These are phyloP conservation scores for Lordiphosa stackelbergi DNA, from an alignment of 1,140 invertebrate species.

Conservation along the genomic window DNA sequence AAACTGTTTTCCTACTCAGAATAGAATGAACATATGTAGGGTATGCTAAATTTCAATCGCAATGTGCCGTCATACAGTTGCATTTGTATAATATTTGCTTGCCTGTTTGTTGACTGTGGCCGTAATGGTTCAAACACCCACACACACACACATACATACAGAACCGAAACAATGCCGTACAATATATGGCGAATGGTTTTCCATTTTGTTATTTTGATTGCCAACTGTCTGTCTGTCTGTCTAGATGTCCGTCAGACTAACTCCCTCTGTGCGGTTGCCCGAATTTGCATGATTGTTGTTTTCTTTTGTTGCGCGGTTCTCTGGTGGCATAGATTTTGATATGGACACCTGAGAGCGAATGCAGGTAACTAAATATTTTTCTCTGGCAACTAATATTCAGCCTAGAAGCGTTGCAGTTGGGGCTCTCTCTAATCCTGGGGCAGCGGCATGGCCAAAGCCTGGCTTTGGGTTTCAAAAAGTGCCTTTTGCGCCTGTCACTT, in stretches of 20 bases:
- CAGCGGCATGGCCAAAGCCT: conserved; percentile 27
- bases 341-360: conserved; percentile 10
- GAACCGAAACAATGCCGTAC: conserved; percentile 34
- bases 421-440: conserved; percentile 28
- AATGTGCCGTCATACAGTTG: background rate
- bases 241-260: no score
- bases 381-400: conserved; percentile 1
- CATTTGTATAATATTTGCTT: conserved; percentile 12
- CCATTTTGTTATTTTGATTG: conserved; percentile 62
- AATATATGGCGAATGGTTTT: conserved; percentile 42
- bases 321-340: conserved; percentile 13
- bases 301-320: conserved; percentile 1
- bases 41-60: no score
- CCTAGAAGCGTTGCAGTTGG: background rate
- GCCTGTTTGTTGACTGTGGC: conserved; percentile 15
- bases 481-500: conserved; percentile 48
- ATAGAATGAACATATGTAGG: no score
- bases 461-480: conserved; percentile 45
- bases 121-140: conserved; percentile 26
- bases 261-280: conserved; percentile 12
- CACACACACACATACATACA: conserved; percentile 6
- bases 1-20: no score
- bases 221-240: conserved; percentile 4
- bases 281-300: conserved; percentile 3
- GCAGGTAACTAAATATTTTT: conserved; percentile 3